Base-by-base conservation (phyloP, 2,113 vertebrate species). In the Malurus cyaneus region DNA sequence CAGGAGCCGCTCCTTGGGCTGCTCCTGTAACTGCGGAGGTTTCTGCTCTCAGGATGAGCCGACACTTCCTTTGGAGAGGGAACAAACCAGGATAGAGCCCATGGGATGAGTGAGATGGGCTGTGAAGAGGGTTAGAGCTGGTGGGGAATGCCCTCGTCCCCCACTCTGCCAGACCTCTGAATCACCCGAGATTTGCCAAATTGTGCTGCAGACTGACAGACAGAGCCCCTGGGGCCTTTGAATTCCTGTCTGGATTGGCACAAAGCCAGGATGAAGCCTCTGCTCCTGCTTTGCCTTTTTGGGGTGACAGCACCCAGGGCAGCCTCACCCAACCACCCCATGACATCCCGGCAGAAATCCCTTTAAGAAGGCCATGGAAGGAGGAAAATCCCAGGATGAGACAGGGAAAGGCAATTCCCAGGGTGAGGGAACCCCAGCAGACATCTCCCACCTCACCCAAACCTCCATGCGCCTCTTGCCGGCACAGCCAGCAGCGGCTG, bases 401-500 rank as follows among this genome's bases (percentile, higher is more conserved):
- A 18, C 57, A 23, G 76, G 44, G 21, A 44, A 76, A 20, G 47
- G n/a, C 41, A 31, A 67, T 41, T 67, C 47, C 69, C 54, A 5
- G 26, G 21, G 8, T 1, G 8, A 10, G 34, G 47, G 49, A 76
- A 25, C 2, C 41, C 73, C 73, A 5, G 9, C 31, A 8, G 39
- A 56, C 29, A 3, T 16, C 53, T 54, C 50, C 49, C 46, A 5
- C 19, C 9, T 6, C 65, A 13, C 62, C 60, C 3, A 0, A 64
- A n/a, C 42, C 69, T 25, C 73, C 0, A 2, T 1, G 14, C 1
- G 4, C 74, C 67, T 54, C 84, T 18, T 0, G 0, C 29, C 19
- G 4, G 28, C 0, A 0, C 44, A 28, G 9, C 0, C 18, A 6
- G 18, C 29, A 26, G 36, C 0, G 0, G 67, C 5, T 2, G 70